A percentile compares a stretch with the other conserved stretches of the same genome.
Evolutionary conservation across 1,140 invertebrate species (phyloP).

Genomic region (Armadillidium nasatum): DNA sequence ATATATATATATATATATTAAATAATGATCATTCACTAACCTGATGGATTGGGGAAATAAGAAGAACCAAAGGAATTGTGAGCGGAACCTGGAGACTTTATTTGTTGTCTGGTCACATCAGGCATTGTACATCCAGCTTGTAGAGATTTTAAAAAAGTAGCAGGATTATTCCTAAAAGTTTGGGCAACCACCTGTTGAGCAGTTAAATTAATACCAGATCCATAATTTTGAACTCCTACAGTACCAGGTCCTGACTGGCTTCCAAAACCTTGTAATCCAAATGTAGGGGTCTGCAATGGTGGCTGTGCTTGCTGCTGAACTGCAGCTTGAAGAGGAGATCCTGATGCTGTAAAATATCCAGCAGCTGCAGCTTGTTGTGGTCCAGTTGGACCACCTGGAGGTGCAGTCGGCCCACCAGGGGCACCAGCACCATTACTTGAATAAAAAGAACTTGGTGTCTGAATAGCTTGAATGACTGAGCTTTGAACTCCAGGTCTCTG

Average conservation of each 20-base stretch:
- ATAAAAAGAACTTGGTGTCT: conserved; percentile 57
- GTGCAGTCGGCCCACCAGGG: conserved; percentile 37
- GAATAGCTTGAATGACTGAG: conserved; percentile 53
- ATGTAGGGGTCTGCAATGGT: conserved; percentile 48
- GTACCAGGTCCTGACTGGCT: conserved; percentile 50
- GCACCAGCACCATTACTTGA: conserved; percentile 48
- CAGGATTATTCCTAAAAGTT: conserved; percentile 48
- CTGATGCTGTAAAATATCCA: conserved; percentile 53
- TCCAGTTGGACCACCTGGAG: conserved; percentile 46
- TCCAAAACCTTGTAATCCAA: conserved; percentile 48
- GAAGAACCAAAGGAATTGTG: conserved; percentile 55
- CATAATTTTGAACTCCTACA: conserved; percentile 59
- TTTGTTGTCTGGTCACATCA: conserved; percentile 40
- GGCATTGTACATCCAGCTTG: conserved; percentile 41
- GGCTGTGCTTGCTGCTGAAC: conserved; percentile 54
- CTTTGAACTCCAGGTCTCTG: conserved; percentile 53
- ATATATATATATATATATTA: no score
- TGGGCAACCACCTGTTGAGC: conserved; percentile 53
- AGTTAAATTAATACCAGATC: conserved; percentile 51
- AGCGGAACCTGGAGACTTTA: conserved; percentile 54
- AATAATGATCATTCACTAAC: conserved; percentile 47
- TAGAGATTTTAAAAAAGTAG: conserved; percentile 49
- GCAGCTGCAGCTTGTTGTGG: conserved; percentile 49
- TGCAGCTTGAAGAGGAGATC: conserved; percentile 45
- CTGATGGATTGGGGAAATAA: conserved; percentile 52